Percentiles rank a stretch among this genome's conserved stretches.
These are phyloP conservation scores for Rhagoletis pomonella DNA, from an alignment of 1,140 invertebrate genomes.

Conservation along the genomic window DNA sequence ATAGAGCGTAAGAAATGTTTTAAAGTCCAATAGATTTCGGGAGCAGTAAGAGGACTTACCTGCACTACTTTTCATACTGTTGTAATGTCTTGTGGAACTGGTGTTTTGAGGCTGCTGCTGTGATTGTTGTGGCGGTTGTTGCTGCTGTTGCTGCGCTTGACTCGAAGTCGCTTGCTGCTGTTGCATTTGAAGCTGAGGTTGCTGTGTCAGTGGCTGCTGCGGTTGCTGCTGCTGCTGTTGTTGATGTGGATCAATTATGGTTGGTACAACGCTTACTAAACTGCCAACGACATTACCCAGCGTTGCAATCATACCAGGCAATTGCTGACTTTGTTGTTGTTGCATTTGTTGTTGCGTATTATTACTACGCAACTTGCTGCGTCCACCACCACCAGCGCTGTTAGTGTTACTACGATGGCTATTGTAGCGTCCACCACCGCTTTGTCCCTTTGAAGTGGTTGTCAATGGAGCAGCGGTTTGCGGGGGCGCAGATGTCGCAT, in stretches of 20 bases:
- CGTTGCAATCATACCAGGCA: constrained; percentile 66
- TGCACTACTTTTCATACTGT: constrained; percentile 63
- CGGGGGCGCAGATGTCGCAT: constrained; percentile 70
- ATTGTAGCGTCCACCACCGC: constrained; percentile 66
- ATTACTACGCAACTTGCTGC: constrained; percentile 64
- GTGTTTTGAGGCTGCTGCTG: constrained; percentile 51
- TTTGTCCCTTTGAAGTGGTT: constrained; percentile 66
- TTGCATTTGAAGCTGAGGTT: constrained; percentile 58
- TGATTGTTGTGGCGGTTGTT: constrained; percentile 55
- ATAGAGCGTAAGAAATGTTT: too few relatives aligned
- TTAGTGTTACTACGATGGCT: constrained; percentile 60
- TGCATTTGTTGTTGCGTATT: constrained; percentile 57
- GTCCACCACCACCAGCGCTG: constrained; percentile 60
- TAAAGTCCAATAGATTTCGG: neutral
- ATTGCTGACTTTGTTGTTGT: constrained; percentile 61
- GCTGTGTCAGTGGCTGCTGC: constrained; percentile 58
- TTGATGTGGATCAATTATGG: constrained; percentile 63
- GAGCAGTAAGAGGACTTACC: neutral
- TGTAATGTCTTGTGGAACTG: constrained; percentile 64
- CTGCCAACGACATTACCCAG: constrained; percentile 63
- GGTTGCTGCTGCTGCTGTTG: constrained; percentile 57
- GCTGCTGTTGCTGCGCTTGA: constrained; percentile 57
- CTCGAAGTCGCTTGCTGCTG: constrained; percentile 56
- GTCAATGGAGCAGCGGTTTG: constrained; percentile 67
- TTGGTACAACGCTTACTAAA: constrained; percentile 66